Evolutionary conservation across 2,113 vertebrate genomes (phyloP), one percentile per base, ranked within the genome.

Genomic region (Podocnemis expansa): DNA sequence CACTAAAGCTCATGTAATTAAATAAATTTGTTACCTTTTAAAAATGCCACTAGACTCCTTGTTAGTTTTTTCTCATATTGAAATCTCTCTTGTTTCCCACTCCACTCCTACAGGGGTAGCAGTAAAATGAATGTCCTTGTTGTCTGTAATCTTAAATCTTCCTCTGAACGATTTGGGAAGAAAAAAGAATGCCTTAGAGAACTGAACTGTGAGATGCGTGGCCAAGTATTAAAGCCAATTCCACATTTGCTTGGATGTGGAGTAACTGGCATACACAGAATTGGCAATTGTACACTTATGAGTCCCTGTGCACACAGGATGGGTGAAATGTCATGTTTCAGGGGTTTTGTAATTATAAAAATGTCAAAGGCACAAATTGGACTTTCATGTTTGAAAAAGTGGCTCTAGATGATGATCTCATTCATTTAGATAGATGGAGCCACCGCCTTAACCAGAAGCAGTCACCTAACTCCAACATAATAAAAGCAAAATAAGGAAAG

Each of bases 331-430:
- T 63, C 84, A 78, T 73, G n/a, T 5, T 80, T 78, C 83, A 73
- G 93, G 31, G 21, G 52, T 87, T 84, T 84, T 1, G 0, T 63
- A 85, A 82, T 0, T 8, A 27, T 89, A 70, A 73, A 54, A 7
- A 70, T 90, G 38, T 90, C 2, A 63, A 21, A 27, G n/a, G 60
- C 31, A 89, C 56, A 93, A 87, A 80, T 3, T 21, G 63, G 86
- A 93, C 93, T 93, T 90, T 63, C 6, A 5, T 89, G 70, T 84
- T 94, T 85, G 49, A 82, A 91, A 73, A 96, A 90, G 7, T n/a
- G 41, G 31, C 19, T 10, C 93, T 95, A 79, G 38, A 4, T 60
- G 31, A 29, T 1, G 13, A 73, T 94, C 49, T 78, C 81, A 24
- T 70, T 87, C 25, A 54, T 91, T 94, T 94, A 85, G 76, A 85